A percentile compares a stretch with the other conserved stretches of the same genome.
These are phyloP conservation scores for Chlorops oryzae DNA, from an alignment of 1,140 invertebrate genomes.

Conservation along the genomic window DNA sequence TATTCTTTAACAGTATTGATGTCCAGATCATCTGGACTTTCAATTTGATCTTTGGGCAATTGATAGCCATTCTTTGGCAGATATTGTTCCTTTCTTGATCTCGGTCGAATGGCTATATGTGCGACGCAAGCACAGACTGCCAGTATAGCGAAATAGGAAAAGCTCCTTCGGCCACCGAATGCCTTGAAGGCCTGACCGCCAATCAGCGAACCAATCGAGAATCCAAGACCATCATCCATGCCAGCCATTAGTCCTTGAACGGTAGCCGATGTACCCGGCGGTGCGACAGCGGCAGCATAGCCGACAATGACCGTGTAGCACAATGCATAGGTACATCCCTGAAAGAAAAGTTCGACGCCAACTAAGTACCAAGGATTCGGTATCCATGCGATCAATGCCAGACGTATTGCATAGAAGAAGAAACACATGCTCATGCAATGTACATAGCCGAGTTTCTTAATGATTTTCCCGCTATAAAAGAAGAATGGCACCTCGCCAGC, in stretches of 20 bases:
- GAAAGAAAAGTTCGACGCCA: conserved; percentile 64
- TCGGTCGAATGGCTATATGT: conserved; percentile 47
- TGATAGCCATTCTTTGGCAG: conserved; percentile 35
- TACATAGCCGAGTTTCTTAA: conserved; percentile 64
- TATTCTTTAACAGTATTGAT: no score
- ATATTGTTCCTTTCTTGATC: conserved; percentile 34
- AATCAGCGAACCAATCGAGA: conserved; percentile 57
- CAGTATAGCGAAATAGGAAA: conserved; percentile 52
- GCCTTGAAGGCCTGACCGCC: conserved; percentile 57
- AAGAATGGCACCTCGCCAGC: conserved; percentile 71
- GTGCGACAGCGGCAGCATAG: conserved; percentile 67
- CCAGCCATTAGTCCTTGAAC: conserved; percentile 76
- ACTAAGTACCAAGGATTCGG: conserved; percentile 68
- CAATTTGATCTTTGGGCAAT: conserved; percentile 25
- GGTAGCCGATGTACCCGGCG: conserved; percentile 71
- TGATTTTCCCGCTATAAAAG: conserved; percentile 62
- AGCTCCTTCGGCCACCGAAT: conserved; percentile 52
- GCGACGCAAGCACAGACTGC: conserved; percentile 51
- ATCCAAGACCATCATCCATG: conserved; percentile 72
- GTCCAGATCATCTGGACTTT: no score
- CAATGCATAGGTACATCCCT: conserved; percentile 72
- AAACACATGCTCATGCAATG: conserved; percentile 67
- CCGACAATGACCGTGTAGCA: conserved; percentile 72
- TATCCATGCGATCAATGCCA: conserved; percentile 63
- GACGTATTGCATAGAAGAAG: conserved; percentile 60